These are phyloP conservation scores for Xerus rutilus DNA, from an alignment of 2,797 vertebrate species.

Conservation along the genomic window DNA sequence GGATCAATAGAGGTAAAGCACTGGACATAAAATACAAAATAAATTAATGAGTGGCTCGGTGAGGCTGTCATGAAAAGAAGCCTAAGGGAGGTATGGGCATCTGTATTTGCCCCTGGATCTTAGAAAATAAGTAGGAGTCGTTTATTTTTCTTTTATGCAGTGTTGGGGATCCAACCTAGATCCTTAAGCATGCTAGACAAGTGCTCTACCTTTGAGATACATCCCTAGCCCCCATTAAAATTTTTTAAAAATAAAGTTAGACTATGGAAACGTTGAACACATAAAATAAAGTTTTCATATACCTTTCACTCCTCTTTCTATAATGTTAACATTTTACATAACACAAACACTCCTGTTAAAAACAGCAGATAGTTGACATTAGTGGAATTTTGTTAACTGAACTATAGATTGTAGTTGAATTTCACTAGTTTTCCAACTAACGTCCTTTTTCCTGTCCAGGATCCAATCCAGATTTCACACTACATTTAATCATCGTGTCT, in stretches of 20 bases:
- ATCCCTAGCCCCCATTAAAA: background rate
- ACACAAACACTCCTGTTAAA: background rate
- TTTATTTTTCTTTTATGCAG: background rate
- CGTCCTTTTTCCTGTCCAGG: background rate
- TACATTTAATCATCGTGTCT: background rate
- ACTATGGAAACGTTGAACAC: background rate
- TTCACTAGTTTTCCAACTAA: background rate
- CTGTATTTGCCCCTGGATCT: background rate
- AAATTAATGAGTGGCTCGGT: background rate
- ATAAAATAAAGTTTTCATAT: background rate
- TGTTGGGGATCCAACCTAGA: background rate
- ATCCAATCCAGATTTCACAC: background rate
- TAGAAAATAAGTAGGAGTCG: background rate
- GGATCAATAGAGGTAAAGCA: background rate
- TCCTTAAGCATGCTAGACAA: background rate
- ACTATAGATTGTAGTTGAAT: background rate
- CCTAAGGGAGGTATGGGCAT: background rate
- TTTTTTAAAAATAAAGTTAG: background rate
- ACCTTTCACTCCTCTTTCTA: background rate
- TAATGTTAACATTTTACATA: background rate
- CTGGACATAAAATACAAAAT: background rate
- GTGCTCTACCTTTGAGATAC: background rate
- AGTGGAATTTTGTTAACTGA: background rate
- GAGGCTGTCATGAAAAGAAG: background rate
- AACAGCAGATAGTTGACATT: background rate